Conservation (phyloP, 2,113 vertebrate genomes). For the Glaucomys volans region DNA sequence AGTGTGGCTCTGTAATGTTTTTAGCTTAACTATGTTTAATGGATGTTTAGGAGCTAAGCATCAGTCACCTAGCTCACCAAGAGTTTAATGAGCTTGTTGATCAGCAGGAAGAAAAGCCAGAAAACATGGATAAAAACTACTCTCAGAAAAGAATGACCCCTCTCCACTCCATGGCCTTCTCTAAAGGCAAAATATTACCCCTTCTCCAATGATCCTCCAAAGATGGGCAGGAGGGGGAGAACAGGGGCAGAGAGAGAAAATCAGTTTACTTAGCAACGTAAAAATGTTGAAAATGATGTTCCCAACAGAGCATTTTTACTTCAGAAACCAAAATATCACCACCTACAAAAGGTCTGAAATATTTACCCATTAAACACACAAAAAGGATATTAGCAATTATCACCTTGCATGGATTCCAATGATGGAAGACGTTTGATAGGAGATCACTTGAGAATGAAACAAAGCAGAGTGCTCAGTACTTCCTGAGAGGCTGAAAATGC, state of each 20-base stretch:
- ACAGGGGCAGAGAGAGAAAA: fast-evolving
- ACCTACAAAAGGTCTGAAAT: neutral
- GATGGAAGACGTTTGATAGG: neutral
- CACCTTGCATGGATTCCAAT: neutral
- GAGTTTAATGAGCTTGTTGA: neutral
- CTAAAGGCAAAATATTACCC: neutral
- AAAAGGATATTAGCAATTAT: neutral
- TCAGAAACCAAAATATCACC: neutral
- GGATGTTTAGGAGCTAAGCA: neutral
- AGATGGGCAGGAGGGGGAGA: neutral
- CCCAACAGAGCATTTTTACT: neutral
- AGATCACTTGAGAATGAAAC: neutral
- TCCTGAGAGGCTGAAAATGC: neutral
- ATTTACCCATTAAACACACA: neutral
- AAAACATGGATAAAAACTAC: neutral
- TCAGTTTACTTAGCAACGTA: neutral
- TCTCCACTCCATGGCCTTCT: neutral
- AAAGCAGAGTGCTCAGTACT: neutral
- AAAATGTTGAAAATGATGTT: neutral
- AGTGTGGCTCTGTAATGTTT: neutral
- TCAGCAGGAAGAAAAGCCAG: neutral
- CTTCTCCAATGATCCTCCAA: neutral
- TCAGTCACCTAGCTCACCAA: neutral
- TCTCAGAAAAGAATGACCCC: neutral
- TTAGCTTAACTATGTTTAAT: neutral